Percentiles rank a stretch among this genome's conserved stretches.
phyloP scores from a whole-genome alignment of 2,797 vertebrate species.

The Microcaecilia unicolor region DNA sequence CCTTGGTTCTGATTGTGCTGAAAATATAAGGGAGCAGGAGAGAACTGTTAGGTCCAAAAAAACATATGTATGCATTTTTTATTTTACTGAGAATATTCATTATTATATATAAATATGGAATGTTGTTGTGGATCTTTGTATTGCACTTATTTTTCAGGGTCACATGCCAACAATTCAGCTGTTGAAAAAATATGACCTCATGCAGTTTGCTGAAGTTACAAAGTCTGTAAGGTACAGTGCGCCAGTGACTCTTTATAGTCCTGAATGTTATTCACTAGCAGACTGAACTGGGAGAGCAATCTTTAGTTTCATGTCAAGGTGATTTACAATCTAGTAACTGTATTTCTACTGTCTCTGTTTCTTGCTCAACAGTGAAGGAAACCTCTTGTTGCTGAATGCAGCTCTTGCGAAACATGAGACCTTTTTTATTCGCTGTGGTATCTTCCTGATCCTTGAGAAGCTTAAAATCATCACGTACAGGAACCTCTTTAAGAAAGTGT shows the following conservation, averaged over 20 bases:
- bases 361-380: slow-evolving; percentile 71
- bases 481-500: slow-evolving; percentile 98
- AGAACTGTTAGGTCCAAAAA: too few relatives aligned
- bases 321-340: too few relatives aligned
- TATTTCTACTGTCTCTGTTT: slow-evolving; percentile 6
- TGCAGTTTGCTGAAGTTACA: slow-evolving; percentile 92
- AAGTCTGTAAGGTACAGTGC: slow-evolving; percentile 75
- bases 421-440: slow-evolving; percentile 95
- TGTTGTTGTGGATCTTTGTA: too few relatives aligned
- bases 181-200: slow-evolving; percentile 84
- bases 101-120: not conserved
- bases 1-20: too few relatives aligned
- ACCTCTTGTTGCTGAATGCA: slow-evolving; percentile 83
- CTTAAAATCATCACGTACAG: slow-evolving; percentile 94
- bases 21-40: too few relatives aligned
- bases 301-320: too few relatives aligned
- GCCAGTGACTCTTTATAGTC: not conserved
- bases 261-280: too few relatives aligned
- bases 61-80: not conserved
- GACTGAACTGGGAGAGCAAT: too few relatives aligned
- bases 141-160: slow-evolving; percentile 70
- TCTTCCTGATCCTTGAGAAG: slow-evolving; percentile 96
- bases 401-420: slow-evolving; percentile 84
- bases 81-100: not conserved
- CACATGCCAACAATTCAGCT: slow-evolving; percentile 93